Evolutionary conservation across 2,113 vertebrate species (phyloP), one percentile per base, ranked within the genome.

Genomic region (Zingel zingel): DNA sequence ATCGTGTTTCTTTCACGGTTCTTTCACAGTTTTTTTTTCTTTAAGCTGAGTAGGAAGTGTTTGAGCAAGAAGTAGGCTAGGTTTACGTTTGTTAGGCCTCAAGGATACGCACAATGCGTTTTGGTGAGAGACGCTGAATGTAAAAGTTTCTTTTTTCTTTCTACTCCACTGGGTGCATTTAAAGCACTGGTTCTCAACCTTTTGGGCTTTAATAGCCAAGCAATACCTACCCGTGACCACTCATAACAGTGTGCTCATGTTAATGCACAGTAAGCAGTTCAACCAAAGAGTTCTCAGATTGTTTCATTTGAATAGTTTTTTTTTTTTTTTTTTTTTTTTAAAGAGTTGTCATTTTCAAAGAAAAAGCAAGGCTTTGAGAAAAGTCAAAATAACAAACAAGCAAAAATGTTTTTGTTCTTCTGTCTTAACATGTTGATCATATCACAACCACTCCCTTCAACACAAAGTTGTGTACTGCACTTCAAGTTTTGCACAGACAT

Each of bases 321-420:
- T 30, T 30, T 30, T 30, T 30, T 30, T 10, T 39, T 39, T 39
- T 39, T 39, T 10, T 39, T 39, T 39, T 39, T 39, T 39, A 2
- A 0, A 43, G 39, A 43, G 9, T 43, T 43, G 39, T 9, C 10
- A 43, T 43, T 43, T 43, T 43, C 39, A 43, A 33, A 43, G 39
- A 43, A 43, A 39, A 43, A 43, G 21, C 6, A 27, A 48, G 27
- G 43, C 43, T 45, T 45, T 64, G 62, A 64, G 13, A 65, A 65
- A 33, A 19, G 43, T 48, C 3, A 7, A 63, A 78, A 61, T 50
- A 67, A 78, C 5, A 78, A 50, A 25, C 9, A 77, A 59, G 25
- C 6, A 19, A 25, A 77, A 62, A 1, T 8, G 25, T 78, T 77
- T 47, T 51, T 33, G 8, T 23, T 66, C 39, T 14, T 62, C 33